These are phyloP conservation scores for Colletes gigas DNA, from an alignment of 1,140 invertebrate species.

Conservation along the genomic window DNA sequence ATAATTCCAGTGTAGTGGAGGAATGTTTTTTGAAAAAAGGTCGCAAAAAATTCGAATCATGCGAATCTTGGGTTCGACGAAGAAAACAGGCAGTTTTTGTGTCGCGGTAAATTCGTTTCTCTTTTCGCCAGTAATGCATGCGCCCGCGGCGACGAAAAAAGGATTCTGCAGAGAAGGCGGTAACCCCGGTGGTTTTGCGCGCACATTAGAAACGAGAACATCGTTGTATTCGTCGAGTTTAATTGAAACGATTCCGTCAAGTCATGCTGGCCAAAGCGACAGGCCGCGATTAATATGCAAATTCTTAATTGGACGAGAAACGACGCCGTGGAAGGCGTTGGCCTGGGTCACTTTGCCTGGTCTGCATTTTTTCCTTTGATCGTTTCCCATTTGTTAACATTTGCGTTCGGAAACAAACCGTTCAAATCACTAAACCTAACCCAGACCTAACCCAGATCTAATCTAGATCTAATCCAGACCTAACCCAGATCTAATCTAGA, in stretches of 20 bases:
- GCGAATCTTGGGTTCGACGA: background rate
- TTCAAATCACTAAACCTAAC: background rate
- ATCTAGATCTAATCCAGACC: no score
- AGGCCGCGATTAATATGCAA: constrained; percentile 63
- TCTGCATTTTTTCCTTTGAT: background rate
- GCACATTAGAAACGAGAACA: constrained; percentile 13
- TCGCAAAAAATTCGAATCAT: background rate
- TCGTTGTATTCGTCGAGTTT: constrained; percentile 39
- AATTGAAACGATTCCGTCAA: constrained; percentile 66
- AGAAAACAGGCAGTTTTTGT: background rate
- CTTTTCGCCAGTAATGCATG: background rate
- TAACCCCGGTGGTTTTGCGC: constrained; percentile 4
- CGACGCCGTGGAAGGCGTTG: constrained; percentile 31
- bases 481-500: no score
- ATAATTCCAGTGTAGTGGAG: no score
- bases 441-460: no score
- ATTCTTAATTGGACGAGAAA: constrained; percentile 67
- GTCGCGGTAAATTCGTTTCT: background rate
- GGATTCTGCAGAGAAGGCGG: background rate
- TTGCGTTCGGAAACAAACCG: background rate
- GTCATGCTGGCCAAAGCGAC: constrained; percentile 55
- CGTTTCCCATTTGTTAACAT: no score
- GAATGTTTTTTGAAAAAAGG: background rate
- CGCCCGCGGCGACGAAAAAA: background rate
- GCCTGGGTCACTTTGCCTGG: background rate